These are phyloP conservation scores for Plestiodon gilberti DNA, from an alignment of 2,113 vertebrate genomes.

Conservation along the genomic window DNA sequence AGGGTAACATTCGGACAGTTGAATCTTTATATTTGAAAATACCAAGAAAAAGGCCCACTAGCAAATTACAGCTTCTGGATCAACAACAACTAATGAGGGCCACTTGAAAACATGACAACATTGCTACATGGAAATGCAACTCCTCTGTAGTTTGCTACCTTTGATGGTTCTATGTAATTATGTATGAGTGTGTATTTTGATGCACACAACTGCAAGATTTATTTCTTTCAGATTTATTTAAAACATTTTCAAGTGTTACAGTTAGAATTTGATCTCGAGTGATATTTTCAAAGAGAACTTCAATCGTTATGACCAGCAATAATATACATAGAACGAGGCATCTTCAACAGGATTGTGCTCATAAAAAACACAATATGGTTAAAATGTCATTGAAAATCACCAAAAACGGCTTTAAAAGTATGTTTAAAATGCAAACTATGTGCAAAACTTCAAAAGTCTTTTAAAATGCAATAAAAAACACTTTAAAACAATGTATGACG, in stretches of 20 bases:
- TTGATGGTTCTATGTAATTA: too few relatives aligned
- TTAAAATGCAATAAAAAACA: too few relatives aligned
- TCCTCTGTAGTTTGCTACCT: neutral
- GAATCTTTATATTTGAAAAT: neutral
- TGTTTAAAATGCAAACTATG: too few relatives aligned
- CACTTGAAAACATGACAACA: neutral
- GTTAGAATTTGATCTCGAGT: neutral
- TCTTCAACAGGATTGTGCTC: too few relatives aligned
- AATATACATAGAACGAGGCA: too few relatives aligned
- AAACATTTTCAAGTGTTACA: neutral
- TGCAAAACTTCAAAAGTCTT: too few relatives aligned
- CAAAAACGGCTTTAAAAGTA: too few relatives aligned
- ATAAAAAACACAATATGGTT: too few relatives aligned
- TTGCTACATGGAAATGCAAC: neutral
- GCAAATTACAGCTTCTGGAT: neutral
- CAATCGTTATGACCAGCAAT: too few relatives aligned
- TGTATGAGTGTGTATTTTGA: neutral
- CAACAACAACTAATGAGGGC: neutral
- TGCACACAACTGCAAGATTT: neutral
- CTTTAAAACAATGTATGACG: too few relatives aligned
- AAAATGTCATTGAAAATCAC: too few relatives aligned
- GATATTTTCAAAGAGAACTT: neutral
- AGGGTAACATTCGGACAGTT: neutral
- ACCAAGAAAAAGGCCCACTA: neutral
- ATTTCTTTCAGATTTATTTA: too few relatives aligned